phyloP scores from a whole-genome alignment of 2,888 invertebrate genomes.

The Drosophila mayaguana region DNA sequence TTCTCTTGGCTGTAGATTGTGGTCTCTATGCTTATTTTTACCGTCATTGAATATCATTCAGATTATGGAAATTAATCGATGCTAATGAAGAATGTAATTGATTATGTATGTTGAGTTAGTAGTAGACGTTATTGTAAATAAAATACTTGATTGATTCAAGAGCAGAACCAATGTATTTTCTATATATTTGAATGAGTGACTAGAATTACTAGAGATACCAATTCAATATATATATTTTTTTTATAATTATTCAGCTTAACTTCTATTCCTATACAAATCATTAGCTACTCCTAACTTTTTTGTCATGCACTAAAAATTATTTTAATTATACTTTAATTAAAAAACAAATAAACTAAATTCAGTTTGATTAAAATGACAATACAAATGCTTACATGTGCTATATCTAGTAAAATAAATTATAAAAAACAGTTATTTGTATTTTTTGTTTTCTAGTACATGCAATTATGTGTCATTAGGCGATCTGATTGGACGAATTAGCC shows the following conservation, averaged over 20 bases:
- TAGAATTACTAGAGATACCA: too few relatives aligned
- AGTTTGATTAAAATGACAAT: not conserved
- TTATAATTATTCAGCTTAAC: too few relatives aligned
- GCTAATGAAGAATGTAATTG: not conserved
- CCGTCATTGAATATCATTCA: not conserved
- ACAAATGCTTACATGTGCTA: not conserved
- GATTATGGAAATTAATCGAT: not conserved
- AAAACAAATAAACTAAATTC: not conserved
- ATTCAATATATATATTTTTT: too few relatives aligned
- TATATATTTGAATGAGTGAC: not conserved
- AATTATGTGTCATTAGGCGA: slow-evolving; percentile 44
- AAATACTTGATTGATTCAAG: not conserved
- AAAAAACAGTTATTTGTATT: not conserved
- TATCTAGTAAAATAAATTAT: slow-evolving; percentile 2
- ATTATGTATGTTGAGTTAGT: not conserved
- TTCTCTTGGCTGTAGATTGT: not conserved
- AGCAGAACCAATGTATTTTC: not conserved
- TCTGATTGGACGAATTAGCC: slow-evolving; percentile 38
- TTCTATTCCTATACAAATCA: not conserved
- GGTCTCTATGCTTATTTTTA: too few relatives aligned
- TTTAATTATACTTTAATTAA: not conserved
- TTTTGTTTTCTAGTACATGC: slow-evolving; percentile 1
- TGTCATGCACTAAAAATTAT: not conserved
- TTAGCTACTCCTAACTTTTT: not conserved
- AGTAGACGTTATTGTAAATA: not conserved